Conservation (phyloP, 2,888 invertebrate species). For the Anodontia alba region DNA sequence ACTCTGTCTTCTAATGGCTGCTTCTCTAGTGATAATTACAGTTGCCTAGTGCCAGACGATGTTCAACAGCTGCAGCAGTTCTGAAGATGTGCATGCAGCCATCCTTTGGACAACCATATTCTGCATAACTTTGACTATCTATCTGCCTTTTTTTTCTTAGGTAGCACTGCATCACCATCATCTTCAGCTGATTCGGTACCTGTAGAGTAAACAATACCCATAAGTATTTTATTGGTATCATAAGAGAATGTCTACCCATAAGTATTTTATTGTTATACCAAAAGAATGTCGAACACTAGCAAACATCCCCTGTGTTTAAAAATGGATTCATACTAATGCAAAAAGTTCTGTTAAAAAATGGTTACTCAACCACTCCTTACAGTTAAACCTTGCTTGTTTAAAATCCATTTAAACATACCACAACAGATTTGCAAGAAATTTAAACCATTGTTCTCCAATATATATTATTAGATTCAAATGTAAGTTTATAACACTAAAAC, state of each 20-base stretch:
- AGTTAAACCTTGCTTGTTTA: too few relatives aligned
- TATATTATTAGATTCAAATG: too few relatives aligned
- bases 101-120: slow-evolving; percentile 40
- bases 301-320: too few relatives aligned
- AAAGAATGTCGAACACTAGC: background rate
- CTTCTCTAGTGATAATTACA: background rate
- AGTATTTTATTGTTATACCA: background rate
- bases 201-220: background rate
- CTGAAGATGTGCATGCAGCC: background rate
- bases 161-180: background rate
- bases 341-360: too few relatives aligned
- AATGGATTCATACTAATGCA: too few relatives aligned
- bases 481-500: too few relatives aligned
- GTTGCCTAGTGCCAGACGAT: background rate
- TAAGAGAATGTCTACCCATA: background rate
- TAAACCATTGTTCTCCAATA: too few relatives aligned
- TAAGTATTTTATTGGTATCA: background rate
- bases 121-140: background rate
- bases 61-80: background rate
- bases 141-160: background rate
- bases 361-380: too few relatives aligned
- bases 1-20: background rate
- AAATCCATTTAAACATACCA: too few relatives aligned
- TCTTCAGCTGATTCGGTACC: background rate
- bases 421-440: too few relatives aligned